Percentiles rank a stretch among this genome's conserved stretches.
Conservation (phyloP, 2,888 invertebrate species). For the Drosophila fungiperda region DNA sequence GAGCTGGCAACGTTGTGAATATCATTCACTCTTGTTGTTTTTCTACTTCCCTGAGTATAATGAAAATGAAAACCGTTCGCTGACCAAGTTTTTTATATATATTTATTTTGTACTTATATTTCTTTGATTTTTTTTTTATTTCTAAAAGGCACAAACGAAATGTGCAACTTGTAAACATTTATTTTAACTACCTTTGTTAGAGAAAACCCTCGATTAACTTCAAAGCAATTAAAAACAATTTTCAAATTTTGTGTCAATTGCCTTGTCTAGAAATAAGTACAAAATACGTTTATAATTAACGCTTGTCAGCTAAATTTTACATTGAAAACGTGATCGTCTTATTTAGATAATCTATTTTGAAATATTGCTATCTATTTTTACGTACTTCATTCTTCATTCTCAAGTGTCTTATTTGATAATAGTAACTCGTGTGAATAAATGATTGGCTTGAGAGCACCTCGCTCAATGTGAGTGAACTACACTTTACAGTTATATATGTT, state of each 20-base stretch:
- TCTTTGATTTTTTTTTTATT: not conserved
- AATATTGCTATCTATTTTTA: slow-evolving; percentile 1
- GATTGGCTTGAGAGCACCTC: not conserved
- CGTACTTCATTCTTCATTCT: slow-evolving; percentile 4
- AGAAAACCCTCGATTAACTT: not conserved
- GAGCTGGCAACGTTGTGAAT: slow-evolving; percentile 30
- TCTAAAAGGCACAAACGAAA: slow-evolving; percentile 32
- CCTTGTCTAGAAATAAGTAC: slow-evolving; percentile 5
- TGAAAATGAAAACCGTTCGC: slow-evolving; percentile 51
- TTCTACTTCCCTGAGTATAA: slow-evolving; percentile 29
- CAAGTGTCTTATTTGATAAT: slow-evolving; percentile 2
- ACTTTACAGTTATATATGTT: slow-evolving; percentile 1
- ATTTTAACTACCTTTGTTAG: not conserved
- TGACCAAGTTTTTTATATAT: slow-evolving; percentile 40
- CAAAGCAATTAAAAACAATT: not conserved
- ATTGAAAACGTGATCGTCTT: not conserved
- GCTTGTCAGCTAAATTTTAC: slow-evolving; percentile 5
- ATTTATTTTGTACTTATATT: not conserved
- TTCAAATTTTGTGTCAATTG: not conserved
- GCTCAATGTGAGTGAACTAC: not conserved
- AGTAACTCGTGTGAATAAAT: not conserved
- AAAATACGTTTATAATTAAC: slow-evolving; percentile 25
- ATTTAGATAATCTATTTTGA: not conserved
- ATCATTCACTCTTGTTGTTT: slow-evolving; percentile 31
- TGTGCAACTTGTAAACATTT: slow-evolving; percentile 22